Base-by-base conservation (phyloP, 1,140 invertebrate species). In the Physella acuta region DNA sequence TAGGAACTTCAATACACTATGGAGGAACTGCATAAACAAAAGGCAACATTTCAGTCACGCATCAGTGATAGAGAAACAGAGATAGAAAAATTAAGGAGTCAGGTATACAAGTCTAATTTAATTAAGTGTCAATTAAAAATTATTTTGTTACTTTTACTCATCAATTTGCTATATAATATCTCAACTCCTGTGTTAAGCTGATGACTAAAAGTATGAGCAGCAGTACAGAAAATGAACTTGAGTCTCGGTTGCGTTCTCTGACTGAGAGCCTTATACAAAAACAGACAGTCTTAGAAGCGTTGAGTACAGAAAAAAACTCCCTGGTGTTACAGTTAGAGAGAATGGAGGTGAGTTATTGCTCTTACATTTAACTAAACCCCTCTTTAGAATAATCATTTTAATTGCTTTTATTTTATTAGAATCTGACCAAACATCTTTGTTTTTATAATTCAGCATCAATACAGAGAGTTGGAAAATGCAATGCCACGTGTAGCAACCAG, bases 181-280 rank as follows among this genome's bases (percentile, higher is more conserved):
- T 14, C 44, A 11, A 49, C 11, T 49, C 39, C 39, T 44, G 20
- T 44, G 39, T 20, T 44, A 44, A 86, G 80, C 74, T 87, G 11
- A 87, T 86, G 28, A 84, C 86, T 26, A 86, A 86, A 73, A 82
- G 78, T 28, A 77, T 85, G 71, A 85, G 82, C 71, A 83, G 85
- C 11, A 87, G 85, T 0, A 87, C 87, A 31, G 87, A 87, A 70
- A 85, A 80, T 65, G 89, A 92, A 85, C 76, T 91, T 70, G 91
- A 93, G 83, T 86, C 87, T 11, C 86, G 91, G 71, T 82, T 93
- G 1, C 87, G 90, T 65, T 86, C 88, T 1, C 85, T 93, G 16
- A 93, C 92, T 0, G 91, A 93, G 79, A 92, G 91, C 58, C 85
- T 94, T 24, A 92, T 94, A 63, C 87, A 91, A 68, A 93, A 94